phyloP scores from a whole-genome alignment of 1,140 invertebrate species.

The Anastatus disparis region DNA sequence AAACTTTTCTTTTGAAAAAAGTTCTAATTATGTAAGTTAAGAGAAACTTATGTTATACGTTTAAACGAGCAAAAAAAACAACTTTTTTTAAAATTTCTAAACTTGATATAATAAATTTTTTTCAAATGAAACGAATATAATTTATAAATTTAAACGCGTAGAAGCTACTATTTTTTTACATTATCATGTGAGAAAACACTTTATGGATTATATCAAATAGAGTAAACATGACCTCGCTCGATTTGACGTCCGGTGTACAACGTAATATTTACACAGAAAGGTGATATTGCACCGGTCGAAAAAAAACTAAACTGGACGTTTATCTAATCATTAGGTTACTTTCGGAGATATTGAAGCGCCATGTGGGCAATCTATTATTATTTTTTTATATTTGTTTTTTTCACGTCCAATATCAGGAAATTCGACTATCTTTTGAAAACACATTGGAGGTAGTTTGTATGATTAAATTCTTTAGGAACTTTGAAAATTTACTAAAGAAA shows the following conservation, averaged over 20 bases:
- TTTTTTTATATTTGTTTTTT: not conserved
- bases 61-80: too few relatives aligned
- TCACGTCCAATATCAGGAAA: not conserved
- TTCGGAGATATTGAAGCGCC: constrained; percentile 22
- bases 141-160: too few relatives aligned
- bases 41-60: too few relatives aligned
- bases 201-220: not conserved
- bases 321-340: constrained; percentile 25
- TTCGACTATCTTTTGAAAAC: not conserved
- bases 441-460: too few relatives aligned
- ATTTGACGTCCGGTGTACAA: constrained; percentile 2
- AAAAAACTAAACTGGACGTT: not conserved
- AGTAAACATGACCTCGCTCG: not conserved
- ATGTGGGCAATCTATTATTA: not conserved
- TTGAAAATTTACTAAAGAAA: too few relatives aligned
- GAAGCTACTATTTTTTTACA: too few relatives aligned
- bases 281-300: constrained; percentile 1
- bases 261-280: constrained; percentile 11
- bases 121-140: too few relatives aligned
- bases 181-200: not conserved
- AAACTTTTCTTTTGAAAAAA: too few relatives aligned
- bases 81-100: too few relatives aligned
- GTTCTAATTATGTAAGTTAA: too few relatives aligned
- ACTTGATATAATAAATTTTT: too few relatives aligned
- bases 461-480: too few relatives aligned